These are phyloP conservation scores for Rhopalosiphum padi DNA, from an alignment of 1,140 invertebrate genomes.

Conservation along the genomic window DNA sequence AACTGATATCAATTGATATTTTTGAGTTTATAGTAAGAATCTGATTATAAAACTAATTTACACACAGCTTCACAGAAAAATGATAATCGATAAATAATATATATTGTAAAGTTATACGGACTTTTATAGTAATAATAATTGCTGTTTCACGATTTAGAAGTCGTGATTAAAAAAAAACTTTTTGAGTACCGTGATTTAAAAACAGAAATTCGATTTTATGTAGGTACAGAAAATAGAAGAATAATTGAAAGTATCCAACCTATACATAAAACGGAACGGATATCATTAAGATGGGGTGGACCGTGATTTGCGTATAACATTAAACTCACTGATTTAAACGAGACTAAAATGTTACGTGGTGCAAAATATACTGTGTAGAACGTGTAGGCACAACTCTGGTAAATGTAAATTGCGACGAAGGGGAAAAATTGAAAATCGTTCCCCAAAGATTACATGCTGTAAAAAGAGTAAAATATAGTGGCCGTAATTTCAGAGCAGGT, in stretches of 20 bases:
- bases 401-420: not conserved
- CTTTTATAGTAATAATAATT: not conserved
- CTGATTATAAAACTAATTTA: not conserved
- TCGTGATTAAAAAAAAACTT: not conserved
- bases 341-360: not conserved
- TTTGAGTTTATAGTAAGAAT: not conserved
- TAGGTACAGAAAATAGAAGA: not conserved
- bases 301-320: conserved; percentile 37
- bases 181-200: not conserved
- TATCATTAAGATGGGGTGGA: not conserved
- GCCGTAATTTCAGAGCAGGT: not conserved
- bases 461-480: not conserved
- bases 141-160: not conserved
- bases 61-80: not conserved
- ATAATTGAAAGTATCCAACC: not conserved
- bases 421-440: not conserved
- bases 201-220: not conserved
- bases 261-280: not conserved
- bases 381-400: not conserved
- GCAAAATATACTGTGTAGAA: not conserved
- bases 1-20: not conserved
- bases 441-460: not conserved
- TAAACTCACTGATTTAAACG: not conserved
- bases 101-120: not conserved
- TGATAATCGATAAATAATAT: not conserved